Evolutionary conservation across 2,888 invertebrate species (phyloP).

Genomic region (Piscicola geometra): DNA sequence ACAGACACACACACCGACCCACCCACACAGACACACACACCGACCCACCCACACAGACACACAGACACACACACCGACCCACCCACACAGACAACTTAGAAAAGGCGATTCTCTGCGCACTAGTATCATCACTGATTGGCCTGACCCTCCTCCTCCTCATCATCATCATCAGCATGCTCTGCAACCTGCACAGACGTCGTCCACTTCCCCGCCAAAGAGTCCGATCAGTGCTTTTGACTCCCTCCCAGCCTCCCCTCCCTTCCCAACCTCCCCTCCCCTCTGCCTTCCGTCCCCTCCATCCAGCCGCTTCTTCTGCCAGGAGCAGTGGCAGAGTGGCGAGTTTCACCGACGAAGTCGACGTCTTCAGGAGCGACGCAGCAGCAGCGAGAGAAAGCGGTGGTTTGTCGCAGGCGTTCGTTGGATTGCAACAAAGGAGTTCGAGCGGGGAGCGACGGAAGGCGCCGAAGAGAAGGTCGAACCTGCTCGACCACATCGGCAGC

Average conservation of each 20-base stretch:
- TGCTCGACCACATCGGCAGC: conserved; percentile 1
- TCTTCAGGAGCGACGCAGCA: neutral
- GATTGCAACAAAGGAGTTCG: neutral
- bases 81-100: conserved; percentile 15
- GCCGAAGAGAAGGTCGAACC: neutral
- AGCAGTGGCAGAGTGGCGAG: neutral
- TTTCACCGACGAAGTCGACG: neutral
- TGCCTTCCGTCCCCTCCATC: too few species aligned
- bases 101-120: neutral
- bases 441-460: neutral
- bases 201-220: neutral
- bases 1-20: neutral
- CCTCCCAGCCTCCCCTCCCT: too few species aligned
- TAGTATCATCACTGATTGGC: conserved; percentile 19
- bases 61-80: neutral
- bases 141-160: conserved; percentile 23
- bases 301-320: neutral
- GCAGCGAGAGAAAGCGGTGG: neutral
- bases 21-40: conserved; percentile 12
- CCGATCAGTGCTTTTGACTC: neutral
- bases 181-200: neutral
- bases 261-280: too few species aligned
- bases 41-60: too few species aligned
- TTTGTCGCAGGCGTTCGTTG: neutral
- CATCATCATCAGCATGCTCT: conserved; percentile 20